Evolutionary conservation across 2,797 vertebrate genomes (phyloP).

Genomic region (Gambelia wislizenii): DNA sequence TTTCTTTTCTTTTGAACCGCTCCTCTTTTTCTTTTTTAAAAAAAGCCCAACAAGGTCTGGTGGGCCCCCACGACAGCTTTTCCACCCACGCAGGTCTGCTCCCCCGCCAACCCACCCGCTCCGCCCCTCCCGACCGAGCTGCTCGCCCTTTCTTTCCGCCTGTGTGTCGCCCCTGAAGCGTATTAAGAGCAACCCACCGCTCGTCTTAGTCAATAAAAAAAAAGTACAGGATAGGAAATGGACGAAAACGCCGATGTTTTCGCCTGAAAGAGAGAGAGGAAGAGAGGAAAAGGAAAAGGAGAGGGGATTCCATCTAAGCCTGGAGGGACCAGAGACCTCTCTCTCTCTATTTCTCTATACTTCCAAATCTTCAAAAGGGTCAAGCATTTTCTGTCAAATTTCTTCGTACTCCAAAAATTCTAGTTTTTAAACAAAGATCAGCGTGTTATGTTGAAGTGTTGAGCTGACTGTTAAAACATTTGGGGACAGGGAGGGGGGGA

Average conservation of each 20-base stretch:
- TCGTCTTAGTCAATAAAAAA: slow-evolving; percentile 62
- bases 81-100: neutral
- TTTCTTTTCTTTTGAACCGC: slow-evolving; percentile 53
- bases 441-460: slow-evolving; percentile 88
- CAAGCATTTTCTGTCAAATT: slow-evolving; percentile 76
- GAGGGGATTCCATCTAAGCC: slow-evolving; percentile 19
- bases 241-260: slow-evolving; percentile 13
- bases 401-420: slow-evolving; percentile 74
- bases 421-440: slow-evolving; percentile 86
- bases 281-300: neutral
- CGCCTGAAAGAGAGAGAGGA: neutral
- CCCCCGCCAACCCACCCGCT: neutral
- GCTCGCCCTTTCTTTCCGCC: neutral
- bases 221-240: slow-evolving; percentile 66
- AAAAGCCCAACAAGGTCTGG: slow-evolving; percentile 44
- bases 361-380: slow-evolving; percentile 70
- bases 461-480: slow-evolving; percentile 93
- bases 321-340: neutral
- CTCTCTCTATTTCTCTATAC: neutral
- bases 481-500: slow-evolving; percentile 83
- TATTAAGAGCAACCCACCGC: neutral
- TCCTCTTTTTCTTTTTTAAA: slow-evolving; percentile 46
- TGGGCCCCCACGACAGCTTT: slow-evolving; percentile 51
- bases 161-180: neutral
- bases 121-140: neutral